A percentile compares a stretch with the other conserved stretches of the same genome.
Evolutionary conservation across 2,888 invertebrate species (phyloP).

Genomic region (Crepidodera aurea): DNA sequence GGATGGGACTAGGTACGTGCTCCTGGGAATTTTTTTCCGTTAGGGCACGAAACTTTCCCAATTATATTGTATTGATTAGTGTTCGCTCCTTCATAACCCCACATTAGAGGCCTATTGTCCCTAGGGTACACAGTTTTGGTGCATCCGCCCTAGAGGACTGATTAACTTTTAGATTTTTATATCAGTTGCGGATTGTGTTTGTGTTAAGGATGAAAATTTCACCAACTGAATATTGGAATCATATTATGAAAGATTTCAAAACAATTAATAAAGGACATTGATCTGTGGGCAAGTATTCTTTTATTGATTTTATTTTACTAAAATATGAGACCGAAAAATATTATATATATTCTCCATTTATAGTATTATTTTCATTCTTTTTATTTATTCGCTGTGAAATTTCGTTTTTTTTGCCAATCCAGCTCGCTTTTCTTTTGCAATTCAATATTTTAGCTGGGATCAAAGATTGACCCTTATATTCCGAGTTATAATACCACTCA

Average conservation of each 20-base stretch:
- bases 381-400: no score
- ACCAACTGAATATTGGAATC: no score
- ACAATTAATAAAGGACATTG: no score
- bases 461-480: conserved; percentile 6
- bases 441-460: conserved; percentile 1
- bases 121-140: conserved; percentile 6
- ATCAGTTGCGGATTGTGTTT: not conserved
- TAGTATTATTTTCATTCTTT: no score
- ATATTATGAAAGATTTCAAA: no score
- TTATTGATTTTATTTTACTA: no score
- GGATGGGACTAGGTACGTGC: not conserved
- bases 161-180: conserved; percentile 8
- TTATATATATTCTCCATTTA: no score
- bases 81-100: conserved; percentile 11
- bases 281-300: no score
- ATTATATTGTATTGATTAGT: conserved; percentile 20
- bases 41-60: conserved; percentile 17
- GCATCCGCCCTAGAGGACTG: conserved; percentile 6
- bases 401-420: no score
- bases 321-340: no score
- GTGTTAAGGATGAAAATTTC: no score
- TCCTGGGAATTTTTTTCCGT: conserved; percentile 7
- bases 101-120: conserved; percentile 17
- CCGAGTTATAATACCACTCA: conserved; percentile 3
- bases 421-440: not conserved